Base-by-base conservation (phyloP, 2,888 invertebrate genomes). In the Dolichomitus sp. region DNA sequence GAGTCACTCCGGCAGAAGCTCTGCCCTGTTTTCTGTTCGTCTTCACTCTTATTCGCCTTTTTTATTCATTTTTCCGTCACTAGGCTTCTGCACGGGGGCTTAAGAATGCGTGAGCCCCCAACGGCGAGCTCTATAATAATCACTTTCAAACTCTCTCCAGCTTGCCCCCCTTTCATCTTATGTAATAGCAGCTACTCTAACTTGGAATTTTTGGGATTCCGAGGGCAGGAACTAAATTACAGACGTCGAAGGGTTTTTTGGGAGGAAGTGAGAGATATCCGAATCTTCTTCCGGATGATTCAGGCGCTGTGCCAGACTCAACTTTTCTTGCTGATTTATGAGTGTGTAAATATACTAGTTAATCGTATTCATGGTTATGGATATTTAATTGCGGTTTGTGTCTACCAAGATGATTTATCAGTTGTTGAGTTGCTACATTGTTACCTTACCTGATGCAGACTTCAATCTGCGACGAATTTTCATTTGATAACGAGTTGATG, bases 171-270 rank as follows among this genome's bases (percentile, higher is more conserved):
- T 17, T 45, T 30, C 19, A 85, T 88, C 90, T 93, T 93, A 92
- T 87, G 92, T 91, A 93, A 93, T 90, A 87, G 87, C 87, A 79
- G 83, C 83, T 37, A 37, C 9, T 89, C 87, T 86, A 82, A 37
- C 12, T 81, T 72, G 85, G 88, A 86, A 91, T 90, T 91, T 91
- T 92, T 91, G 84, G 84, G 74, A 89, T 90, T 90, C 90, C 88
- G 11, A 57, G 42, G 50, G 17, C 2, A 11, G 7, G 45, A 54
- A 66, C 27, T 19, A 68, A 74, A 73, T 77, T 80, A 57, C 50
- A 68, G 27, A 48, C 57, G 69, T 69, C 72, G 66, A 69, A 54
- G 52, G 27, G 23, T 9, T 40, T 9, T 81, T 27, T 75, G 17
- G n/a, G 50, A 42, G 42, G 45, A 23, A 72, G 52, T 27, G 19